These are phyloP conservation scores for Leptinotarsa tumamoca DNA, from an alignment of 2,888 invertebrate species.

Conservation along the genomic window DNA sequence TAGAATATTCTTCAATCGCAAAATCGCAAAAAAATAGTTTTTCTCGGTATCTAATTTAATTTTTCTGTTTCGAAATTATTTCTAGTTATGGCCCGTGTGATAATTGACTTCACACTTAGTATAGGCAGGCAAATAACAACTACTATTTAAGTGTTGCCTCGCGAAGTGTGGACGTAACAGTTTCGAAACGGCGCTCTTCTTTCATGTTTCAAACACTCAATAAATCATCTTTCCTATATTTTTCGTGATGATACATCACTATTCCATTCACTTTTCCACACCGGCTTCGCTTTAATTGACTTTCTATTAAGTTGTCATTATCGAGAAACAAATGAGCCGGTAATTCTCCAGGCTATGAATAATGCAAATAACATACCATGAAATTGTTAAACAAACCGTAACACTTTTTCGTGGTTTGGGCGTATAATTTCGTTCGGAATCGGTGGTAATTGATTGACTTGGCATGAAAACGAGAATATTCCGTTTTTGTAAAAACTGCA, in stretches of 20 bases:
- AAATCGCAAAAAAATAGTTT: no score
- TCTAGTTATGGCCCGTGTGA: no score
- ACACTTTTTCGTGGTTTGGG: conserved; percentile 19
- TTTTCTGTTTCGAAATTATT: no score
- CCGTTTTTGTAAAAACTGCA: not conserved
- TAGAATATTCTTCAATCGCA: no score
- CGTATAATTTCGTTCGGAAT: conserved; percentile 14
- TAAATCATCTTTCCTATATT: not conserved
- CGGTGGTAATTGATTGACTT: conserved; percentile 7
- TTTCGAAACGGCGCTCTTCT: not conserved
- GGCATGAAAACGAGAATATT: not conserved
- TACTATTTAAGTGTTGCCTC: no score
- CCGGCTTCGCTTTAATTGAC: conserved; percentile 2
- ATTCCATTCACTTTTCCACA: conserved; percentile 8
- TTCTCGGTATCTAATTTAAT: no score
- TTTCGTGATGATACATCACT: conserved; percentile 13
- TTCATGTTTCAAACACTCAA: not conserved
- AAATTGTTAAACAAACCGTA: conserved; percentile 18
- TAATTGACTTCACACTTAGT: no score
- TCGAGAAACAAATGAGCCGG: conserved; percentile 17
- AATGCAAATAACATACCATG: conserved; percentile 20
- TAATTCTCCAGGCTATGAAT: conserved; percentile 17
- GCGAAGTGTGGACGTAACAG: not conserved
- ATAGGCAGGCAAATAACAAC: no score
- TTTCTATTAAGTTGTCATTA: conserved; percentile 20